These are phyloP conservation scores for Troilus luridus DNA, from an alignment of 2,888 invertebrate species.

Conservation along the genomic window DNA sequence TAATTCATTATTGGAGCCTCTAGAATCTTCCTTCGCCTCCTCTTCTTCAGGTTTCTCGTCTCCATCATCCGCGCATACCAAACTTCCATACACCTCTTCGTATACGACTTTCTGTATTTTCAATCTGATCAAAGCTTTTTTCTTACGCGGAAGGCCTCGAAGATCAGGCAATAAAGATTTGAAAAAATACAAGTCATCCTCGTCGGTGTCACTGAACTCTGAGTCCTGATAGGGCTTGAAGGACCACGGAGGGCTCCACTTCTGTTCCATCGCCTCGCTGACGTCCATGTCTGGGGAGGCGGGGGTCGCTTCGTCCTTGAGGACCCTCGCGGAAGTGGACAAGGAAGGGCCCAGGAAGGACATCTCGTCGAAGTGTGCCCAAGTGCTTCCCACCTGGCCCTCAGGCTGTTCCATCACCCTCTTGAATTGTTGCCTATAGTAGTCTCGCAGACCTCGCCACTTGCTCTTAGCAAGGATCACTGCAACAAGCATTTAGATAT, in stretches of 20 bases:
- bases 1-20: background rate
- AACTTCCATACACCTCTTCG: slow-evolving; percentile 57
- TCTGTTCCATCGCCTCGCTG: slow-evolving; percentile 58
- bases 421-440: slow-evolving; percentile 62
- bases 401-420: slow-evolving; percentile 57
- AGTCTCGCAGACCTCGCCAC: slow-evolving; percentile 62
- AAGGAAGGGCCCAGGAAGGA: slow-evolving; percentile 59
- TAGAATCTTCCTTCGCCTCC: background rate
- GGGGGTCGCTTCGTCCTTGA: background rate
- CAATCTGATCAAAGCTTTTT: slow-evolving; percentile 60
- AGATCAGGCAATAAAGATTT: slow-evolving; percentile 62
- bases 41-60: background rate
- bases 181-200: slow-evolving; percentile 63
- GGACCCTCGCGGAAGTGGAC: background rate
- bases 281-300: slow-evolving; percentile 6
- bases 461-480: slow-evolving; percentile 61
- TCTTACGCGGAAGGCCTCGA: slow-evolving; percentile 59
- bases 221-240: slow-evolving; percentile 41
- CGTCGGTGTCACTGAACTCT: slow-evolving; percentile 51
- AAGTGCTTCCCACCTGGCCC: slow-evolving; percentile 52
- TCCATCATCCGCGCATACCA: slow-evolving; percentile 1
- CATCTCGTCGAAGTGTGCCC: slow-evolving; percentile 63
- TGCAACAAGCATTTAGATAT: slow-evolving; percentile 12
- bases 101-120: slow-evolving; percentile 60
- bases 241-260: slow-evolving; percentile 58